Base-by-base conservation (phyloP, 2,797 vertebrate species). In the Valencia hispanica region DNA sequence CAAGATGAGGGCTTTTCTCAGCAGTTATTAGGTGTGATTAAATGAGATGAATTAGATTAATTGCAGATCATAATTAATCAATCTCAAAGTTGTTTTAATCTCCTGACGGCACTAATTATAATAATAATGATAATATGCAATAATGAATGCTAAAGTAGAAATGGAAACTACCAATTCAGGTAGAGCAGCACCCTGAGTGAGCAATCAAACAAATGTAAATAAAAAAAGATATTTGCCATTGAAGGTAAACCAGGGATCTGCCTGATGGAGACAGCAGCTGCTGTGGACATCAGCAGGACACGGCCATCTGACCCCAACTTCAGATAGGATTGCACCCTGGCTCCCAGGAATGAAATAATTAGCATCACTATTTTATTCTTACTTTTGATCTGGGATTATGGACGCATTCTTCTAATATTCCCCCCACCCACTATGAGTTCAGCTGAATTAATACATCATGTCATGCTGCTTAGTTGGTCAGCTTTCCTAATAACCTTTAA, bases 341-440 rank as follows among this genome's bases (percentile, higher is more conserved):
- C 80, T 87, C 84, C 48, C 73, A 80, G 85, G 84, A 90, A 91
- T 90, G 53, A 89, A 93, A 86, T 90, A 80, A 89, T 89, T 86
- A 91, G 78, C 72, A 53, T 84, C 74, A 57, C 84, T 59, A 30
- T 83, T 85, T 77, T 76, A 70, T 75, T 85, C 41, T 39, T 82
- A 83, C 48, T 69, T 72, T 87, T 88, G 82, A 90, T 91, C 84
- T 70, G n/a, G 72, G 73, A 74, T 73, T 74, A 78, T 72, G 77
- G 78, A 89, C 85, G 90, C 86, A 88, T 84, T 82, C 84, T 68
- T 81, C 82, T 75, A 80, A 83, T 79, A 65, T 74, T 87, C 83
- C 73, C 72, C 83, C 73, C 34, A 68, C 79, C 83, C 81, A 41
- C 65, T 78, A 79, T 73, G 72, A 83, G 85, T 88, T 93, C 68